Percentiles rank a stretch among this genome's conserved stretches.
Evolutionary conservation across 2,888 invertebrate genomes (phyloP).

Genomic region (Andricus curvator): DNA sequence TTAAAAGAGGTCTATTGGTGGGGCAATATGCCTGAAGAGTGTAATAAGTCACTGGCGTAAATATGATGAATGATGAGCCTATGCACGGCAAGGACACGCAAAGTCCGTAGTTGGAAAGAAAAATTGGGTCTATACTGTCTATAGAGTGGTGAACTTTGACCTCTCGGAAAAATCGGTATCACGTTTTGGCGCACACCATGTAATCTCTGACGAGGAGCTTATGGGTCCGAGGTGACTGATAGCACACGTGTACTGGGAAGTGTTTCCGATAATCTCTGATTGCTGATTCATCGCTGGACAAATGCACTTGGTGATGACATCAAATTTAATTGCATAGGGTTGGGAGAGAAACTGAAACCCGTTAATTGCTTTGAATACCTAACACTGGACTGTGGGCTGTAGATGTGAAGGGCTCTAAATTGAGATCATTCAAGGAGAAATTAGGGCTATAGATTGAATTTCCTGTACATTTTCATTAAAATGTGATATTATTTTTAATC

Average conservation of each 20-base stretch:
- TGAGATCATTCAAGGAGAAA: not conserved
- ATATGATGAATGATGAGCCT: conserved; percentile 4
- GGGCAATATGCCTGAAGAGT: conserved; percentile 34
- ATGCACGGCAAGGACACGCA: conserved; percentile 50
- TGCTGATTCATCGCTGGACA: conserved; percentile 37
- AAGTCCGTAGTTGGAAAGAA: conserved; percentile 46
- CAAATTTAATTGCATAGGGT: conserved; percentile 33
- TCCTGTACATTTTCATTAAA: not conserved
- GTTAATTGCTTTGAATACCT: conserved; percentile 17
- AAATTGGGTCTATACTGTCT: not conserved
- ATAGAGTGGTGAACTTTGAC: conserved; percentile 57
- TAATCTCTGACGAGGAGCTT: conserved; percentile 34
- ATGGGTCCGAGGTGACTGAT: conserved; percentile 4
- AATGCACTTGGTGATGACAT: conserved; percentile 30
- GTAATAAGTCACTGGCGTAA: conserved; percentile 41
- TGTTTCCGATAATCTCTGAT: conserved; percentile 40
- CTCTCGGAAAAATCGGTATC: conserved; percentile 49
- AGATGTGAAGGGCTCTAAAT: conserved; percentile 12
- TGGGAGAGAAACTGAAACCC: conserved; percentile 36
- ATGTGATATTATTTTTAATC: not conserved
- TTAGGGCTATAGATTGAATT: not conserved
- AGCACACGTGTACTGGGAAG: conserved; percentile 24
- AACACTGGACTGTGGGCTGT: not conserved
- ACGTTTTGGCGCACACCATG: not conserved
- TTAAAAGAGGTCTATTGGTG: conserved; percentile 39